Conservation (phyloP, 2,888 invertebrate species). For the Folsomia candida region DNA sequence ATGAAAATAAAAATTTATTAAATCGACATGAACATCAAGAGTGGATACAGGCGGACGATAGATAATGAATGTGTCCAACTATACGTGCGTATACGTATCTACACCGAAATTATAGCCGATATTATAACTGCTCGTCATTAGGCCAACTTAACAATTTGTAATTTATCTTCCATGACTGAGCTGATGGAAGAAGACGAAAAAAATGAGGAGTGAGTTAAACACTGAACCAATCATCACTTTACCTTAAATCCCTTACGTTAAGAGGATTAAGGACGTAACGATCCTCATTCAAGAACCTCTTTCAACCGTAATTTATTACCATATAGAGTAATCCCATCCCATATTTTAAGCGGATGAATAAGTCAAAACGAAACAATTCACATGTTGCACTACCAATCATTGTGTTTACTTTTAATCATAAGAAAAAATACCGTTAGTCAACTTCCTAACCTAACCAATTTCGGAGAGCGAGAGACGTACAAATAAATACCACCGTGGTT, state of each 20-base stretch:
- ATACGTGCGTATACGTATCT: too few relatives aligned
- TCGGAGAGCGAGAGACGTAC: neutral
- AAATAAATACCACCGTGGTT: neutral
- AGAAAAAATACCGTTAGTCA: neutral
- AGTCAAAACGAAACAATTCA: slow-evolving; percentile 3
- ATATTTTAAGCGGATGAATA: neutral
- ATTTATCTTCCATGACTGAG: neutral
- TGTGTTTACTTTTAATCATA: neutral
- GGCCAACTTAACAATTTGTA: neutral
- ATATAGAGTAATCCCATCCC: slow-evolving; percentile 10
- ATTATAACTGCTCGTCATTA: neutral
- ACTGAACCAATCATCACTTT: neutral
- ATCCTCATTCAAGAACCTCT: slow-evolving; percentile 5
- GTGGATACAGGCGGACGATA: neutral
- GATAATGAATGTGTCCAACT: neutral
- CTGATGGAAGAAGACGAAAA: neutral
- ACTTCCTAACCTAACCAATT: neutral
- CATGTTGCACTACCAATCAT: neutral
- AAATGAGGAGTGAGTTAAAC: neutral
- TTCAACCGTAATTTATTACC: slow-evolving; percentile 6
- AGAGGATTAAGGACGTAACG: slow-evolving; percentile 5
- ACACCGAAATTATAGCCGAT: neutral
- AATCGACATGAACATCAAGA: too few relatives aligned
- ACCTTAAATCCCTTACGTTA: slow-evolving; percentile 11
- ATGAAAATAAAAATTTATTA: slow-evolving; percentile 7